Evolutionary conservation across 2,888 invertebrate genomes (phyloP).

Genomic region (Glaucopsyche alexis): DNA sequence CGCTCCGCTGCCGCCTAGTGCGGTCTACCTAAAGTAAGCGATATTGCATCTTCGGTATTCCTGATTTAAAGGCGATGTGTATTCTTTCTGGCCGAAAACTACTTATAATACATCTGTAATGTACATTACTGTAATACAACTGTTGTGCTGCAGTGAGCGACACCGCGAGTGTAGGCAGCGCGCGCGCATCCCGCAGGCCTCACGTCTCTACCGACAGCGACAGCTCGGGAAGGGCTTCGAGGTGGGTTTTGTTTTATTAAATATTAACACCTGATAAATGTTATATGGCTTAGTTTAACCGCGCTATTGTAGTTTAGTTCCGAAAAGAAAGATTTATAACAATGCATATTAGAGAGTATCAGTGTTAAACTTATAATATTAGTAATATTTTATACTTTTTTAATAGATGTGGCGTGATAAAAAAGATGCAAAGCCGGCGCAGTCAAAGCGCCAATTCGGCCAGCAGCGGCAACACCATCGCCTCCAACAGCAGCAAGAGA

Average conservation of each 20-base stretch:
- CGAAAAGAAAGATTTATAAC: too few species aligned
- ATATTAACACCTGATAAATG: neutral
- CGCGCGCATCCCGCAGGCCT: conserved; percentile 65
- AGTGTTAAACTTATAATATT: too few species aligned
- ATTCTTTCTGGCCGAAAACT: neutral
- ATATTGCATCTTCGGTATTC: too few species aligned
- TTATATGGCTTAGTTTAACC: too few species aligned
- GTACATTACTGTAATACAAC: too few species aligned
- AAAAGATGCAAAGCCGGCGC: conserved; percentile 70
- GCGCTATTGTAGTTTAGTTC: too few species aligned
- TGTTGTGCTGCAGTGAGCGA: conserved; percentile 49
- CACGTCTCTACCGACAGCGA: conserved; percentile 72
- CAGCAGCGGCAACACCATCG: conserved; percentile 73
- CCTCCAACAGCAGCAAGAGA: conserved; percentile 73
- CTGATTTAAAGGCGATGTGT: too few species aligned
- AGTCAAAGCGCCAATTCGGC: conserved; percentile 75
- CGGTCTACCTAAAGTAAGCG: too few species aligned
- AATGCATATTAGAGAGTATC: too few species aligned
- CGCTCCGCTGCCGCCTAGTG: too few species aligned
- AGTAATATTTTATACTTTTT: neutral
- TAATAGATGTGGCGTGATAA: conserved; percentile 57
- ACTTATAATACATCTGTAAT: neutral
- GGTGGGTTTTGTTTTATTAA: conserved; percentile 52
- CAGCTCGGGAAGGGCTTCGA: conserved; percentile 72
- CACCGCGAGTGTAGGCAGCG: conserved; percentile 50